Percentiles rank a stretch among this genome's conserved stretches.
These are phyloP conservation scores for Strongylocentrotus purpuratus DNA, from an alignment of 35 echinoderm and acorn worm genomes.

Conservation along the genomic window DNA sequence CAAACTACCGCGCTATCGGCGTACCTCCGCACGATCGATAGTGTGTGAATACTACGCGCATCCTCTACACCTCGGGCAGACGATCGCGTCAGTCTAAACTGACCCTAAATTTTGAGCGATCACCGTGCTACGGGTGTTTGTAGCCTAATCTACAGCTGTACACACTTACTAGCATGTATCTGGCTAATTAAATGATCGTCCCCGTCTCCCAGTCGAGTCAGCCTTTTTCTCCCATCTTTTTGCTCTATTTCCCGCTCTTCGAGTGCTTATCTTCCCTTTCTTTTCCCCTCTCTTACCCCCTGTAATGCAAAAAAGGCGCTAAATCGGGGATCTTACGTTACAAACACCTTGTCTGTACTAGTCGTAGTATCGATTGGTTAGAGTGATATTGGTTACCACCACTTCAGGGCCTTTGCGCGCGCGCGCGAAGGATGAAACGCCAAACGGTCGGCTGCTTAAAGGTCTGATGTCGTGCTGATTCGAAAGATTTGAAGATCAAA, in stretches of 20 bases:
- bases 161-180: conserved; percentile 30
- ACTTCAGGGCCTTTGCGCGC: conserved; percentile 32
- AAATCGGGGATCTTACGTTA: conserved; percentile 49
- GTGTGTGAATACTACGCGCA: background rate
- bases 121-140: conserved; percentile 27
- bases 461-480: background rate
- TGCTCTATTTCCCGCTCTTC: conserved; percentile 15
- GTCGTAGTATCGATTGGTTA: conserved; percentile 36
- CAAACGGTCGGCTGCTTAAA: conserved; percentile 9
- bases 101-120: conserved; percentile 29
- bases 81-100: background rate
- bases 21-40: background rate
- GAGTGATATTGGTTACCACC: conserved; percentile 40
- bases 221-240: background rate
- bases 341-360: conserved; percentile 56
- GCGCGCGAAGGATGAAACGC: conserved; percentile 18
- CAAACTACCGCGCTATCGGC: background rate
- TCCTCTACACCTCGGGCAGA: background rate
- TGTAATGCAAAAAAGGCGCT: conserved; percentile 39
- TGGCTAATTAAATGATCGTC: conserved; percentile 57
- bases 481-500: background rate
- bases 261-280: background rate
- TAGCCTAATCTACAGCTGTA: conserved; percentile 36
- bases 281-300: background rate
- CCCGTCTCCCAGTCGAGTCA: conserved; percentile 4